Evolutionary conservation across 23 tunicate genomes (phyloP).

Genomic region (Trididemnum miniatum): DNA sequence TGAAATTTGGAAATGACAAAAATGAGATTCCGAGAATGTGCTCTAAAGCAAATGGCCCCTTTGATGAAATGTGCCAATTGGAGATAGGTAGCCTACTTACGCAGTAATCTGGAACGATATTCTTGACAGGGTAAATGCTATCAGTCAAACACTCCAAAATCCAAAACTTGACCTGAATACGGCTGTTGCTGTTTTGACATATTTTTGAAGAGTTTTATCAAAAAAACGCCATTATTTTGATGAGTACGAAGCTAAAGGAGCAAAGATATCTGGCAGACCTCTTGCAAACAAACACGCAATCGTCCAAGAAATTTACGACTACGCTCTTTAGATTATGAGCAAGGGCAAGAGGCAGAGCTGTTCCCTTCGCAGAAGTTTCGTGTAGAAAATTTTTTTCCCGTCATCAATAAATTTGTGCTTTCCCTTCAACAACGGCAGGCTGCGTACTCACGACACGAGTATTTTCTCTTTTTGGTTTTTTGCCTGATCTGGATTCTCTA

Average conservation of each 20-base stretch:
- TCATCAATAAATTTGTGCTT: neutral
- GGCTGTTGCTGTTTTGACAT: neutral
- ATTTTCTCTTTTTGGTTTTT: neutral
- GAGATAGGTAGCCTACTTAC: neutral
- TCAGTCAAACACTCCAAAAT: neutral
- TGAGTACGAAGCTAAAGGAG: slow-evolving; percentile 2
- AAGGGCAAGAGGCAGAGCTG: too few relatives aligned
- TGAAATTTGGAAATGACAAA: too few relatives aligned
- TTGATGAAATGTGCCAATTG: neutral
- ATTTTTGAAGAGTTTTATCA: neutral
- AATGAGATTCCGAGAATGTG: neutral
- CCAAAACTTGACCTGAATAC: neutral
- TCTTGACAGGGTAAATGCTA: neutral
- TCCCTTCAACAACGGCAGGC: neutral
- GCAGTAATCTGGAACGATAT: neutral
- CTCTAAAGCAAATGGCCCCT: neutral
- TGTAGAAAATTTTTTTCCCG: too few relatives aligned
- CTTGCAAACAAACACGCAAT: too few relatives aligned
- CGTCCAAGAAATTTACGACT: too few relatives aligned
- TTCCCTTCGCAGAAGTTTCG: too few relatives aligned
- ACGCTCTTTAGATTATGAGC: too few relatives aligned
- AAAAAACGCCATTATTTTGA: neutral
- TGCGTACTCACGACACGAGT: neutral
- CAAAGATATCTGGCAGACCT: neutral
- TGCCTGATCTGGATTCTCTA: too few relatives aligned